Percentiles rank a stretch among this genome's conserved stretches.
Evolutionary conservation across 2,888 invertebrate species (phyloP).

Genomic region (Camptogramma bilineatum): DNA sequence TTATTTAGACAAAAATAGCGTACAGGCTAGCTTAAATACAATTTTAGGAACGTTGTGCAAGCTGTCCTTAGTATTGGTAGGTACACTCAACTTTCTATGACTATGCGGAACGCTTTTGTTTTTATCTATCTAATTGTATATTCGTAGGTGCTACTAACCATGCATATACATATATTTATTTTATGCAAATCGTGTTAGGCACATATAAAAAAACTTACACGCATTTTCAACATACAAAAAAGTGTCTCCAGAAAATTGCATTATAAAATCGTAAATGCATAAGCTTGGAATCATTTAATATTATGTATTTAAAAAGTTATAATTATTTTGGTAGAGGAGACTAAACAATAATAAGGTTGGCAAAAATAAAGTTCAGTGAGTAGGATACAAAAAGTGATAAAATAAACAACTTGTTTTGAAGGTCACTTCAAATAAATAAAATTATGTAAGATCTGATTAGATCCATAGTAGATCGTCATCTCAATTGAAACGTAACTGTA

Average conservation of each 20-base stretch:
- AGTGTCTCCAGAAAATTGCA: slow-evolving; percentile 16
- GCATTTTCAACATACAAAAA: slow-evolving; percentile 10
- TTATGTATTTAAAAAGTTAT: slow-evolving; percentile 5
- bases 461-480: slow-evolving; percentile 52
- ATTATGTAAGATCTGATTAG: slow-evolving; percentile 53
- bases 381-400: slow-evolving; percentile 30
- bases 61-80: background rate
- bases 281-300: slow-evolving; percentile 15
- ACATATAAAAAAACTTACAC: slow-evolving; percentile 16
- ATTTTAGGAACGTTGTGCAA: too few species aligned
- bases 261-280: slow-evolving; percentile 26
- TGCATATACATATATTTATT: slow-evolving; percentile 14
- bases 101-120: slow-evolving; percentile 11
- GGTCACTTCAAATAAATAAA: slow-evolving; percentile 64
- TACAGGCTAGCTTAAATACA: too few species aligned
- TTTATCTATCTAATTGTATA: slow-evolving; percentile 18
- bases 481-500: slow-evolving; percentile 56
- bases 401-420: slow-evolving; percentile 42
- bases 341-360: slow-evolving; percentile 18
- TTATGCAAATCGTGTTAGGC: slow-evolving; percentile 20
- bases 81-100: slow-evolving; percentile 2
- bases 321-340: slow-evolving; percentile 2
- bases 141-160: slow-evolving; percentile 9
- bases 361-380: slow-evolving; percentile 29
- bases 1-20: too few species aligned